A percentile compares a stretch with the other conserved stretches of the same genome.
phyloP scores from a whole-genome alignment of 92 coral and sea anemone genomes.

The Phenganax subtilis region DNA sequence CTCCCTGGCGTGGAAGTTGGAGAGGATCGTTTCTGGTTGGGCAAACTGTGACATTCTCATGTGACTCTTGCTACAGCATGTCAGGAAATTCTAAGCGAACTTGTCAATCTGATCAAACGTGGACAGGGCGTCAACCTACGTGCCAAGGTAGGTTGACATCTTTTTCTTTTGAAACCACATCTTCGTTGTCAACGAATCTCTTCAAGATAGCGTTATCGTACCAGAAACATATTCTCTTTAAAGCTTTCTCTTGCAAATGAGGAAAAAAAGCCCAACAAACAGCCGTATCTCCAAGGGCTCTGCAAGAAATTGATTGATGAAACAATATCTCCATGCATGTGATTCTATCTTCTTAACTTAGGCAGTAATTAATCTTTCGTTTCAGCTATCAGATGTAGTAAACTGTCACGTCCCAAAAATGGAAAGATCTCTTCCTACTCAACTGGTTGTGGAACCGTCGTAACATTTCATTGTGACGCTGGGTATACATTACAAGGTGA shows the following conservation, averaged over 20 bases:
- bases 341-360: not conserved
- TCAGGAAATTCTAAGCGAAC: conserved; percentile 6
- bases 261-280: too few relatives aligned
- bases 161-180: not conserved
- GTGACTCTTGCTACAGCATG: not conserved
- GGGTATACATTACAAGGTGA: not conserved
- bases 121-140: conserved; percentile 17
- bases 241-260: not conserved
- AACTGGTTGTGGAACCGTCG: not conserved
- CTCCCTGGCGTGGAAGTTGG: not conserved
- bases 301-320: too few relatives aligned
- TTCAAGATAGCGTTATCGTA: too few relatives aligned
- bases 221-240: not conserved
- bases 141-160: not conserved
- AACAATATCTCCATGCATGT: too few relatives aligned
- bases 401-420: not conserved
- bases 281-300: too few relatives aligned
- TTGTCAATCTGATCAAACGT: conserved; percentile 27
- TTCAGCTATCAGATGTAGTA: not conserved
- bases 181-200: not conserved
- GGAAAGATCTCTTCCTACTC: not conserved
- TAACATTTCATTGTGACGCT: not conserved
- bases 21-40: not conserved
- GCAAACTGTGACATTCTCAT: not conserved
- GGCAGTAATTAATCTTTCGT: not conserved